Percentiles rank a stretch among this genome's conserved stretches.
phyloP scores from a whole-genome alignment of 2,888 invertebrate genomes.

The Camptogramma bilineatum region DNA sequence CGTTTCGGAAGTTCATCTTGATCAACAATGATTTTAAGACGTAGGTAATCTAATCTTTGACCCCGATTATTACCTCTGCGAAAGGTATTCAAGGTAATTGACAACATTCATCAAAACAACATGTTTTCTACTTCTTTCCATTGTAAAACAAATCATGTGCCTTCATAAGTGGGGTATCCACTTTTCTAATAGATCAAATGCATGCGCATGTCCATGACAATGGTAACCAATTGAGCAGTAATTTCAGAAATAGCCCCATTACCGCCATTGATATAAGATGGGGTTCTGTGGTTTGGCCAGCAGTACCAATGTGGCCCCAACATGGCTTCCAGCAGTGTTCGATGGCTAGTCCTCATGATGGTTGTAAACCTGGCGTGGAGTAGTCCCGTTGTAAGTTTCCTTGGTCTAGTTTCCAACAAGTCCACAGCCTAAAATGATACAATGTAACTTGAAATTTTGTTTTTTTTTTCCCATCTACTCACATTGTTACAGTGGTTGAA shows the following conservation, averaged over 20 bases:
- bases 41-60: background rate
- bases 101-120: no score
- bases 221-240: conserved; percentile 10
- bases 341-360: conserved; percentile 42
- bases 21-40: background rate
- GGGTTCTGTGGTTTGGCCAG: background rate
- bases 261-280: conserved; percentile 6
- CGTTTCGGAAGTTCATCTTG: background rate
- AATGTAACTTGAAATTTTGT: background rate
- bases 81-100: no score
- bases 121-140: background rate
- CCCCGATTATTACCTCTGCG: background rate
- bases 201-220: conserved; percentile 8
- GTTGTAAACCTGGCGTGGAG: conserved; percentile 35
- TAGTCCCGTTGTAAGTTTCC: conserved; percentile 45
- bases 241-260: conserved; percentile 26
- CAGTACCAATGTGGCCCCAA: conserved; percentile 8
- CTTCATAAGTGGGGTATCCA: background rate
- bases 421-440: background rate
- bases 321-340: conserved; percentile 21
- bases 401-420: background rate
- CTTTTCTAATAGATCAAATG: conserved; percentile 4
- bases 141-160: conserved; percentile 2
- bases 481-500: background rate
- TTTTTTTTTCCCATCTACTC: background rate